Percentiles rank a stretch among this genome's conserved stretches.
Conservation (phyloP, 2,797 vertebrate genomes). For the Botia kubotai region DNA sequence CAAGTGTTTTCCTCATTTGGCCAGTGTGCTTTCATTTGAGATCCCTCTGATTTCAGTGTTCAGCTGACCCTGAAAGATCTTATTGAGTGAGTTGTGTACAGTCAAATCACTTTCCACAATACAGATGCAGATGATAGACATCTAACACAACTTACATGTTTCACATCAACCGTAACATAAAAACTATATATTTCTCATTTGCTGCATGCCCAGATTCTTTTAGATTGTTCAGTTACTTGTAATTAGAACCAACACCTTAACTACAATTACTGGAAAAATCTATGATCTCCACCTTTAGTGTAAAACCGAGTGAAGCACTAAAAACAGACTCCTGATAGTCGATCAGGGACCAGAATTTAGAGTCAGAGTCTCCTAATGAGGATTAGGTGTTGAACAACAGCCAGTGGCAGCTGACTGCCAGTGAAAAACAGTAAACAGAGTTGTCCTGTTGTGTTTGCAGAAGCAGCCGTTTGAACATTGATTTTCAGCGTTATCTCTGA, state of each 20-base stretch:
- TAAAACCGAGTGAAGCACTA: too few species aligned
- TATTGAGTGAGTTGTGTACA: background rate
- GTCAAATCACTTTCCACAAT: background rate
- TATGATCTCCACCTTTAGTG: too few species aligned
- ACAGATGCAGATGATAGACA: too few species aligned
- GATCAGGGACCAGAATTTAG: too few species aligned
- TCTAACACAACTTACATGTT: too few species aligned
- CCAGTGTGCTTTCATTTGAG: background rate
- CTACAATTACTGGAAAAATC: too few species aligned
- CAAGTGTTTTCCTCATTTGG: background rate
- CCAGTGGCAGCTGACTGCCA: background rate
- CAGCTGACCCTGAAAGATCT: background rate
- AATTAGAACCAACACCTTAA: too few species aligned
- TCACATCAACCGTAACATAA: too few species aligned
- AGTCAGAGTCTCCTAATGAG: background rate
- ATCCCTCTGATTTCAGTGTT: background rate
- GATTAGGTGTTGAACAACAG: background rate
- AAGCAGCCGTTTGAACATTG: background rate
- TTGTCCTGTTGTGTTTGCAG: background rate
- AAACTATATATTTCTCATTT: too few species aligned
- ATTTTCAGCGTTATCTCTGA: background rate
- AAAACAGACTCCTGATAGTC: too few species aligned
- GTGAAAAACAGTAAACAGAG: background rate
- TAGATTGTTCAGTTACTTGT: too few species aligned
- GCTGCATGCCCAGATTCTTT: too few species aligned